A percentile compares a stretch with the other conserved stretches of the same genome.
phyloP scores from a whole-genome alignment of 2,888 invertebrate species.

The Trachelus stipa region DNA sequence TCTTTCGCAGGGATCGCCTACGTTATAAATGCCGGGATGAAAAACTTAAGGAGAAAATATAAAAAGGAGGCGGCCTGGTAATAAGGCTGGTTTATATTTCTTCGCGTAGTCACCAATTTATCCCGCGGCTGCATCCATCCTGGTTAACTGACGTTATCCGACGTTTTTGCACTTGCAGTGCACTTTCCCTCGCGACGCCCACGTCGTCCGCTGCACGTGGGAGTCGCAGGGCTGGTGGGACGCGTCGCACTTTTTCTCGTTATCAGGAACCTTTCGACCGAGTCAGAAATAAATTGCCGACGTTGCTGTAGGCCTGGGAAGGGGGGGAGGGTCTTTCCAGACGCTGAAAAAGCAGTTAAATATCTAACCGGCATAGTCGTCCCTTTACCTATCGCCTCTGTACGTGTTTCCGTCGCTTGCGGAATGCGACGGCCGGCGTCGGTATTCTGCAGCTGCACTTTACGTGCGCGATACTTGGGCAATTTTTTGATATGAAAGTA shows the following conservation, averaged over 20 bases:
- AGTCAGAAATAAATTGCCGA: slow-evolving; percentile 9
- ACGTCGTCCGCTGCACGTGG: not conserved
- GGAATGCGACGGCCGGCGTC: not conserved
- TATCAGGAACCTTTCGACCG: slow-evolving; percentile 3
- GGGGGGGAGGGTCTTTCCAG: not conserved
- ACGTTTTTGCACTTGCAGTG: not conserved
- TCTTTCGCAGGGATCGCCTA: not conserved
- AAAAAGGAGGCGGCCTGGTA: not conserved
- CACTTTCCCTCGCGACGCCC: not conserved
- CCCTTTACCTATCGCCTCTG: not conserved
- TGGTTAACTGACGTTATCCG: not conserved
- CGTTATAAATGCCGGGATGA: not conserved
- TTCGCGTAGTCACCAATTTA: not conserved
- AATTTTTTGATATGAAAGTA: no score
- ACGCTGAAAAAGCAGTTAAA: slow-evolving; percentile 41
- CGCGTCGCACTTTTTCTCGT: not conserved
- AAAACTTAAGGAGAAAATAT: not conserved
- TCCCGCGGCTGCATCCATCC: not conserved
- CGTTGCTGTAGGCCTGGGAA: not conserved
- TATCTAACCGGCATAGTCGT: slow-evolving; percentile 14
- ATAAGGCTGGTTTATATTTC: not conserved
- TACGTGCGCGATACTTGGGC: not conserved
- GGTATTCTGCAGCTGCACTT: not conserved
- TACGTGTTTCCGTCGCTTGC: not conserved
- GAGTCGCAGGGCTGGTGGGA: not conserved